phyloP scores from a whole-genome alignment of 1,140 invertebrate species.

The Drosophila bifasciata region DNA sequence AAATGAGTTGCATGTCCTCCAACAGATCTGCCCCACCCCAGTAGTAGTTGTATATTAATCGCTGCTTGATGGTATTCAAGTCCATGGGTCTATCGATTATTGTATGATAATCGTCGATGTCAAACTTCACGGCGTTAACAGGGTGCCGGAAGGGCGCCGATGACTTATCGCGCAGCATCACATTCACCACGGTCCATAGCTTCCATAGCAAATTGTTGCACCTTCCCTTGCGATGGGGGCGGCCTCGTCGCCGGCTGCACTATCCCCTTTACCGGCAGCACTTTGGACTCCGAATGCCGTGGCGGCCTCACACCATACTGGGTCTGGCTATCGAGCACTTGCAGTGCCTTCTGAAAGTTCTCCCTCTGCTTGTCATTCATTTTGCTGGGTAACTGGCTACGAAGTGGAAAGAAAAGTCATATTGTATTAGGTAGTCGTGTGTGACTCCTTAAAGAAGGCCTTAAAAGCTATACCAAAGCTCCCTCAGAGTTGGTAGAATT shows the following conservation, averaged over 20 bases:
- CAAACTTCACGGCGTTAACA: constrained; percentile 19
- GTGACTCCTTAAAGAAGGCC: too few relatives aligned
- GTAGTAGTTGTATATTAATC: constrained; percentile 42
- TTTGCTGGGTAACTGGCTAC: too few relatives aligned
- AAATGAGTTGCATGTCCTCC: constrained; percentile 32
- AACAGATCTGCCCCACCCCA: constrained; percentile 29
- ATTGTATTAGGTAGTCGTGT: too few relatives aligned
- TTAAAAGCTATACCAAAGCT: too few relatives aligned
- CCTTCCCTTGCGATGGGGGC: constrained; percentile 26
- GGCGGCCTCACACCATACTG: neutral
- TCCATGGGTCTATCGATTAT: constrained; percentile 36
- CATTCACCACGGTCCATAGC: constrained; percentile 19
- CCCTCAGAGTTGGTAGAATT: too few relatives aligned
- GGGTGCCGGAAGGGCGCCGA: constrained; percentile 28
- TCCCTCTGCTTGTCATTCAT: too few relatives aligned
- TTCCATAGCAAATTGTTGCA: constrained; percentile 33
- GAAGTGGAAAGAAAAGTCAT: too few relatives aligned
- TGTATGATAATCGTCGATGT: constrained; percentile 32
- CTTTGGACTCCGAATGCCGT: constrained; percentile 6
- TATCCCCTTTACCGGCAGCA: constrained; percentile 43
- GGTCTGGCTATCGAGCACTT: too few relatives aligned
- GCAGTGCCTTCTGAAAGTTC: too few relatives aligned
- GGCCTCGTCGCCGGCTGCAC: constrained; percentile 44
- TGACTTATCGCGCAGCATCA: constrained; percentile 13
- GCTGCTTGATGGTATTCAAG: constrained; percentile 31